A percentile compares a stretch with the other conserved stretches of the same genome.
These are phyloP conservation scores for Scytalopus superciliaris DNA, from an alignment of 2,113 vertebrate species.

Conservation along the genomic window DNA sequence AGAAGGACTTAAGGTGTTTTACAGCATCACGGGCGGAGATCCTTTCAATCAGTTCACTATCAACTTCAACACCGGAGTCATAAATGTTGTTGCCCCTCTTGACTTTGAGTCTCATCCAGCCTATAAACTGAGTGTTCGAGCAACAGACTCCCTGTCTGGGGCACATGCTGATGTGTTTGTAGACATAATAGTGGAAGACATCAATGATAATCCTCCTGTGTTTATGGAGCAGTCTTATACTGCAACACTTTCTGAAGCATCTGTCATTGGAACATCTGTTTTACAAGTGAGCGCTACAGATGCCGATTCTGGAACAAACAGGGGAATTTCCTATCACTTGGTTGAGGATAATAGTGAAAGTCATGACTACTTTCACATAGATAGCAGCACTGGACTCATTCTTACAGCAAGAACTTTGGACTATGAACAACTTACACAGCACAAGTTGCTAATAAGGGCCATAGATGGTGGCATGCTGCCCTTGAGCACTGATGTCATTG, in stretches of 20 bases:
- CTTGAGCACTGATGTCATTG: constrained; percentile 80
- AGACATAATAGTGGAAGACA: constrained; percentile 90
- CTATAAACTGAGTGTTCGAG: constrained; percentile 90
- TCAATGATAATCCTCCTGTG: constrained; percentile 91
- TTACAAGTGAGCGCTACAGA: constrained; percentile 86
- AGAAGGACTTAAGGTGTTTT: constrained; percentile 92
- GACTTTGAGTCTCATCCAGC: constrained; percentile 96
- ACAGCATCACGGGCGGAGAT: constrained; percentile 93
- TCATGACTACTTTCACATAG: constrained; percentile 85
- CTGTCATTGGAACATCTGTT: constrained; percentile 84
- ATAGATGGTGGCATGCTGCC: constrained; percentile 91
- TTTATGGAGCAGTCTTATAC: constrained; percentile 82
- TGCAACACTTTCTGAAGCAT: constrained; percentile 88
- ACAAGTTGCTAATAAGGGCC: constrained; percentile 83
- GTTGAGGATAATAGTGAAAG: constrained; percentile 81
- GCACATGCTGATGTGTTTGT: constrained; percentile 91
- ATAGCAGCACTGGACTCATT: constrained; percentile 85
- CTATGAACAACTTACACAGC: constrained; percentile 82
- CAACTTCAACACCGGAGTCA: constrained; percentile 94
- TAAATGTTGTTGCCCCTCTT: constrained; percentile 84
- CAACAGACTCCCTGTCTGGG: constrained; percentile 92
- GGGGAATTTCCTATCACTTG: constrained; percentile 87
- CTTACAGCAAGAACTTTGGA: constrained; percentile 83
- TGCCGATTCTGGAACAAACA: constrained; percentile 86
- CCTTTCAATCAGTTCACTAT: constrained; percentile 92